Evolutionary conservation across 2,888 invertebrate species (phyloP).

Genomic region (Artemia sp.): DNA sequence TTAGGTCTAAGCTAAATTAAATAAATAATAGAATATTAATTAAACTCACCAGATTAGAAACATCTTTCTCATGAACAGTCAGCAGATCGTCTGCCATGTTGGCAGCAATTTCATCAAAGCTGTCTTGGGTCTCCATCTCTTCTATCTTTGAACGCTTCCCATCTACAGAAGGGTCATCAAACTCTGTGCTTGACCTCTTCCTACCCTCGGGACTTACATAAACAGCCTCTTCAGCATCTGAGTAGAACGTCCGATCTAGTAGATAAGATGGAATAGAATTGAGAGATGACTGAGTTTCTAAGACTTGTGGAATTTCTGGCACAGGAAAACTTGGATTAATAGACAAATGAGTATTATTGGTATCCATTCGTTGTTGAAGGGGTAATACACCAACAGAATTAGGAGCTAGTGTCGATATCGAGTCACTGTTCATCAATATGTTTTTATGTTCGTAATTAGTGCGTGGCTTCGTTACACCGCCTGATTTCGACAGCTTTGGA

Average conservation of each 20-base stretch:
- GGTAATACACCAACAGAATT: no score
- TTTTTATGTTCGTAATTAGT: no score
- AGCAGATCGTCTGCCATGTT: background rate
- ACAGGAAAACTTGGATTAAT: background rate
- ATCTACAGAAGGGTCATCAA: background rate
- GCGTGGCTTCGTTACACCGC: no score
- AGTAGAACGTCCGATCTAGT: background rate
- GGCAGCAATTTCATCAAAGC: background rate
- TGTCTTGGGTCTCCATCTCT: conserved; percentile 1
- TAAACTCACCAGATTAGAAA: background rate
- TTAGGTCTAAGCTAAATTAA: background rate
- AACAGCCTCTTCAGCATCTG: background rate
- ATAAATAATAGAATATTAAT: background rate
- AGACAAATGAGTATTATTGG: conserved; percentile 8
- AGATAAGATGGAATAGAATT: background rate
- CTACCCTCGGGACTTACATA: background rate
- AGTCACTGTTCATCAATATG: no score
- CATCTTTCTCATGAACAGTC: background rate
- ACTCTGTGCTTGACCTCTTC: background rate
- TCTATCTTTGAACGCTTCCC: background rate
- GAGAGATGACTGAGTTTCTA: background rate
- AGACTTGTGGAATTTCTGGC: background rate
- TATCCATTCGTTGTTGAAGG: background rate
- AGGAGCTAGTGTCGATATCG: no score
- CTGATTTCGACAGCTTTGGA: no score